phyloP scores from a whole-genome alignment of 2,797 vertebrate genomes.

The Gymnothorax reevesii region DNA sequence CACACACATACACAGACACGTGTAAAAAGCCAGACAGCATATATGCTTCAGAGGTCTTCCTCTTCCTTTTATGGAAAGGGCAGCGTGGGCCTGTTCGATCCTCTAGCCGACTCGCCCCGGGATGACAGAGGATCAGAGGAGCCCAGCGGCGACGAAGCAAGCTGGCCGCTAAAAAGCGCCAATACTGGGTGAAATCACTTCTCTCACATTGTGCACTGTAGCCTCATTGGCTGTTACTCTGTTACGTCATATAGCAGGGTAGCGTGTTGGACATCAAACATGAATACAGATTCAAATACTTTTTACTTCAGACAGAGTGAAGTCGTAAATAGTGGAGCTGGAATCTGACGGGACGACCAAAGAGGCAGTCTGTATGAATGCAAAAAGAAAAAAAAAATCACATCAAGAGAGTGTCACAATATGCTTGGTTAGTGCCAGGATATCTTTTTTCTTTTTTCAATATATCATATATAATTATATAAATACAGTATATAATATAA shows the following conservation, averaged over 20 bases:
- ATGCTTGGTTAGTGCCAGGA: neutral
- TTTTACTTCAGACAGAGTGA: slow-evolving; percentile 13
- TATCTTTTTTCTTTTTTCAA: neutral
- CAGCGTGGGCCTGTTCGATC: slow-evolving; percentile 48
- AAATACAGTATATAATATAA: no score
- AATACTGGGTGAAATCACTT: neutral
- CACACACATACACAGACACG: neutral
- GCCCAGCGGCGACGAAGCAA: slow-evolving; percentile 18
- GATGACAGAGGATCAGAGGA: neutral
- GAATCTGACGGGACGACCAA: neutral
- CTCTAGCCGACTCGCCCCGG: slow-evolving; percentile 48
- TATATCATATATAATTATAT: neutral
- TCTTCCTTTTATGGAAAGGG: slow-evolving; percentile 44
- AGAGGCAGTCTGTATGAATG: neutral
- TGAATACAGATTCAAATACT: neutral
- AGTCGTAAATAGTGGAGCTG: slow-evolving; percentile 13
- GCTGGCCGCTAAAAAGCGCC: neutral
- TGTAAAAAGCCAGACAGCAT: neutral
- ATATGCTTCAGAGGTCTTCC: slow-evolving; percentile 29
- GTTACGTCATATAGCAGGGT: slow-evolving; percentile 11
- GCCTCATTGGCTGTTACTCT: slow-evolving; percentile 22
- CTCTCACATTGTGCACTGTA: neutral
- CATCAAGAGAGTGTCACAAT: neutral
- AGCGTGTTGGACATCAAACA: neutral
- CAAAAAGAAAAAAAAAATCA: neutral